Percentiles rank a stretch among this genome's conserved stretches.
Evolutionary conservation across 2,888 invertebrate species (phyloP).

Genomic region (Oegoconia quadripuncta): DNA sequence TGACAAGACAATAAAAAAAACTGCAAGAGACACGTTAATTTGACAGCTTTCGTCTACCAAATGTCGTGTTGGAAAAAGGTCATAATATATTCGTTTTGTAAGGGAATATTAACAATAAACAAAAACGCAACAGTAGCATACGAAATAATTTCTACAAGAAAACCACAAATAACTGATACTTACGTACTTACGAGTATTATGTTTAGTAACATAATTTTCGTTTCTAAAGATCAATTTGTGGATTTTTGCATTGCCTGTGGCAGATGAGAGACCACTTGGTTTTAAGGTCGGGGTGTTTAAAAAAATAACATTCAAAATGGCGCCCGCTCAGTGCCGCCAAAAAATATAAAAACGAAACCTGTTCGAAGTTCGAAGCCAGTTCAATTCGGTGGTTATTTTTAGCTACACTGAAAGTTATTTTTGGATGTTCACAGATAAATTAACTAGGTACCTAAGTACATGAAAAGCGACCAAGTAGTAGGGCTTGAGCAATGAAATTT

Average conservation of each 20-base stretch:
- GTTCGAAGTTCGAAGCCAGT: conserved; percentile 32
- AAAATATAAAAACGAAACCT: conserved; percentile 33
- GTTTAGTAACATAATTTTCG: conserved; percentile 34
- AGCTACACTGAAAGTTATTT: conserved; percentile 25
- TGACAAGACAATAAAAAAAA: conserved; percentile 8
- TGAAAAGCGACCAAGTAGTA: no score
- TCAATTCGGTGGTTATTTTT: conserved; percentile 45
- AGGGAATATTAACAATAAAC: conserved; percentile 12
- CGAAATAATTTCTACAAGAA: conserved; percentile 18
- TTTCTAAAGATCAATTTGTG: conserved; percentile 26
- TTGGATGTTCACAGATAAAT: not conserved
- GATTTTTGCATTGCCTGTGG: conserved; percentile 37
- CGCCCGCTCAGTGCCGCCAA: conserved; percentile 27
- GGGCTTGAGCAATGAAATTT: no score
- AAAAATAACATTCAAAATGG: conserved; percentile 46
- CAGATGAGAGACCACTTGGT: conserved; percentile 45
- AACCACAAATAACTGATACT: conserved; percentile 45
- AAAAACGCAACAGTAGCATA: conserved; percentile 22
- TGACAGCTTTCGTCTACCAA: conserved; percentile 47
- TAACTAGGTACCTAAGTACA: no score
- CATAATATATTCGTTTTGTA: conserved; percentile 6
- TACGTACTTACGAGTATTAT: no score
- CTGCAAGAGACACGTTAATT: conserved; percentile 34
- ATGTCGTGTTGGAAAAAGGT: conserved; percentile 34
- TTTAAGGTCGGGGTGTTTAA: conserved; percentile 50